Evolutionary conservation across 2,113 vertebrate species (phyloP), one percentile per base, ranked within the genome.

Genomic region (Octodon degus): DNA sequence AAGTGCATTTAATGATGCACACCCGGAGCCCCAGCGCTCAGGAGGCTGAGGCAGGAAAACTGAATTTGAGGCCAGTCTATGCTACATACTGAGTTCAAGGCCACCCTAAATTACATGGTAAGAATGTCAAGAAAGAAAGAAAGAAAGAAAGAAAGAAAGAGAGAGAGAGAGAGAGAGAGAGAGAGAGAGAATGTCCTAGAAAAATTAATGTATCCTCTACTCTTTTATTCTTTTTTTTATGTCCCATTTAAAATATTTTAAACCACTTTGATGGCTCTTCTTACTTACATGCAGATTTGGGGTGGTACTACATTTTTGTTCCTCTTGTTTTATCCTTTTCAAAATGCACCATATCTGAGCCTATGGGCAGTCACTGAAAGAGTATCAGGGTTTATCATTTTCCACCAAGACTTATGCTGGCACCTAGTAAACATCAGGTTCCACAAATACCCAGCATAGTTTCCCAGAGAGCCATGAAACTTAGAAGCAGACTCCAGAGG

Each of bases 321-420:
- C 68, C 82, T 85, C 55, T 79, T 84, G 91, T 81, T 93, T 88
- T 80, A 55, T 58, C 76, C 86, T n/a, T 93, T 55, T 86, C n/a
- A 67, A 12, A 53, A 34, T 27, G 12, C 67, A 30, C 80, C 40
- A 7, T 65, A 79, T 77, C 22, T 37, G 62, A 89, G 47, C 55
- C 72, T 30, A 24, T 65, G 55, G 82, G 53, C 32, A 87, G 34
- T 47, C 27, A 63, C 76, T 87, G 9, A 72, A 94, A 90, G 87
- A 84, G 17, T 43, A 68, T 0, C 50, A 20, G 53, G 47, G 12
- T 84, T 70, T 86, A 25, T 93, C 37, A 1, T 90, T 55, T 20
- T 80, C 92, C 76, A 74, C 3, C 0, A 11, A 37, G n/a, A 90
- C 80, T 70, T 72, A 63, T 74, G 7, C 53, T 7, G 7, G 40